Base-by-base conservation (phyloP, 1,140 invertebrate species). In the Drosophila sucinea region DNA sequence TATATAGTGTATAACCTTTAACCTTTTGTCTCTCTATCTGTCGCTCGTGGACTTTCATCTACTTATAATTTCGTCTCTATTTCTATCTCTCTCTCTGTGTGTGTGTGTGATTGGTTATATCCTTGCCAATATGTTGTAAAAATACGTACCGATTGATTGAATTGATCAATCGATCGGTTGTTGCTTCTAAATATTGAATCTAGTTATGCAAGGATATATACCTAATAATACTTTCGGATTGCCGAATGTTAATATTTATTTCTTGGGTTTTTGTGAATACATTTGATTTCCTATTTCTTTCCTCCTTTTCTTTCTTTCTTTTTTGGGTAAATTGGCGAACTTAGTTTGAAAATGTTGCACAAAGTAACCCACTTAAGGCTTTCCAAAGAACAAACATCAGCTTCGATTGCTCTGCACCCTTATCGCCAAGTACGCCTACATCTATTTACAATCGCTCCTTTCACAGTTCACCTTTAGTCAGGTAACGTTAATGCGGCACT, bases 351-450 rank as follows among this genome's bases (percentile, higher is more conserved):
- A 92, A 90, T 90, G 84, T 91, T 92, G 91, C 87, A 87, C 91
- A 91, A 91, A 92, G 90, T 91, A 91, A 91, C 87, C 91, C 91
- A 90, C 85, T 92, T 87, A 92, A 92, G 89, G 87, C 84, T 81
- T 91, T 92, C 82, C 91, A 92, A 92, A 91, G 91, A 91, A 83
- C 83, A 87, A 92, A 91, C 85, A 90, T 92, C 82, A 92, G 90
- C 89, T 92, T 91, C 91, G 91, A 92, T 91, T 91, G 91, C 90
- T 91, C 92, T 58, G 93, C 93, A 75, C 92, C 93, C 60, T 92
- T 93, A 77, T 94, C 93, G 81, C 93, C 94, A 61, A 92, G 93
- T 81, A 94, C 93, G 67, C 93, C 93, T 60, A 90, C 93, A 66
- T 93, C 93, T 87, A 77, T 93, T 64, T 93, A 93, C 67, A 92